Conservation (phyloP, 2,888 invertebrate species). For the Dioctria rufipes region DNA sequence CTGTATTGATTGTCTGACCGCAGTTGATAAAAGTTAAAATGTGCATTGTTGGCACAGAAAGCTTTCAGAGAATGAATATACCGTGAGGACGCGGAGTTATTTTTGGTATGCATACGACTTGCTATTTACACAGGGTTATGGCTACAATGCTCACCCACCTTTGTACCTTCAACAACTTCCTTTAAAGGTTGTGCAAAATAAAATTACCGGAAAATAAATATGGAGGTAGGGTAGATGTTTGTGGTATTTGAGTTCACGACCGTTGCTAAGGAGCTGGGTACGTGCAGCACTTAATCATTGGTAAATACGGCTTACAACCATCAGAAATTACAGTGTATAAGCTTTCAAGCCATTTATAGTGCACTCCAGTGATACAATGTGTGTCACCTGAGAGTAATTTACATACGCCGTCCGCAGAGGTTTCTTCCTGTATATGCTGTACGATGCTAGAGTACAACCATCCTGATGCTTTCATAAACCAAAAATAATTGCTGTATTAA, state of each 20-base stretch:
- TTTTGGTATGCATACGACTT: neutral
- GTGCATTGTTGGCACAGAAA: neutral
- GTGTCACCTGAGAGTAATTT: neutral
- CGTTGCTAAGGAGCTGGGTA: constrained; percentile 13
- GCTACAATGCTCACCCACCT: too few relatives aligned
- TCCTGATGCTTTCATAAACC: constrained; percentile 8
- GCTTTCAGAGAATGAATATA: neutral
- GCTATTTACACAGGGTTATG: neutral
- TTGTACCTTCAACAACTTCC: too few relatives aligned
- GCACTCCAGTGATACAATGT: neutral
- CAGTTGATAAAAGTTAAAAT: neutral
- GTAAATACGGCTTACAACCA: constrained; percentile 23
- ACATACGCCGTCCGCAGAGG: neutral
- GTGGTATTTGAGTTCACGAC: neutral
- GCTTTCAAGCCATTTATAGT: neutral
- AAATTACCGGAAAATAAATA: neutral
- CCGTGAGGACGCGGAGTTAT: neutral
- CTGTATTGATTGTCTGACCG: neutral
- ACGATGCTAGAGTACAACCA: neutral
- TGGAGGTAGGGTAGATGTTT: too few relatives aligned
- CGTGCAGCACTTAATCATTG: constrained; percentile 30
- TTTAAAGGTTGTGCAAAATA: neutral
- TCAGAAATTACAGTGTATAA: constrained; percentile 6
- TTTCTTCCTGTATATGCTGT: neutral
- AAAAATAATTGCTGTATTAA: constrained; percentile 7